Evolutionary conservation across 2,888 invertebrate species (phyloP).

Genomic region (Lasioglossum leucozonium): DNA sequence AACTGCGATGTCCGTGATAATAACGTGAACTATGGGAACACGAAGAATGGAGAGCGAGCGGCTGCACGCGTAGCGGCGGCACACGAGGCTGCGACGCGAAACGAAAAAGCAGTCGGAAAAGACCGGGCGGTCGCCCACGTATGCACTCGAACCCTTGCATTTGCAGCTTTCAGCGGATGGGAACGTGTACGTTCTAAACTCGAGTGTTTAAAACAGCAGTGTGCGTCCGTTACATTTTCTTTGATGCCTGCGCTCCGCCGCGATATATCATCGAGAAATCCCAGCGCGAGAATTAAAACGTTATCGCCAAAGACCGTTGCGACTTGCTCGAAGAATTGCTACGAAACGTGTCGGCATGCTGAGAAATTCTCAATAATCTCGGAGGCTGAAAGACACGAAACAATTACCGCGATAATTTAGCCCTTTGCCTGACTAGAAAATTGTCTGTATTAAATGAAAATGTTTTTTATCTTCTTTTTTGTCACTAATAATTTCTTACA

Average conservation of each 20-base stretch:
- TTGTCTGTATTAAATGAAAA: no score
- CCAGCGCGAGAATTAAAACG: neutral
- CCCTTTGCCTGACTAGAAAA: no score
- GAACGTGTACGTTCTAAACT: neutral
- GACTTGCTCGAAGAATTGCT: neutral
- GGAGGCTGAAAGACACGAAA: neutral
- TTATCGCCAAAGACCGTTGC: neutral
- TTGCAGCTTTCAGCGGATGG: constrained; percentile 4
- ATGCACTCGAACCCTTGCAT: constrained; percentile 8
- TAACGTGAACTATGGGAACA: neutral
- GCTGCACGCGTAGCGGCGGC: neutral
- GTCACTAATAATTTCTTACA: no score
- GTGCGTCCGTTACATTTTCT: neutral
- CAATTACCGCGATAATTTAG: neutral
- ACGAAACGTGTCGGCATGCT: neutral
- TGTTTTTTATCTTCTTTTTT: no score
- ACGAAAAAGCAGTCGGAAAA: neutral
- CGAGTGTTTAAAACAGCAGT: neutral
- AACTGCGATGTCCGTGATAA: constrained; percentile 7
- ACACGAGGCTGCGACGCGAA: constrained; percentile 4
- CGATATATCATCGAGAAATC: neutral
- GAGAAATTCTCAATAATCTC: no score
- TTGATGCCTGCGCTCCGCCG: neutral
- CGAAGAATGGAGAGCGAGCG: neutral
- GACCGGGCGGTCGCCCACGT: neutral